Evolutionary conservation across 2,888 invertebrate species (phyloP).

Genomic region (Meiosimyza decipiens): DNA sequence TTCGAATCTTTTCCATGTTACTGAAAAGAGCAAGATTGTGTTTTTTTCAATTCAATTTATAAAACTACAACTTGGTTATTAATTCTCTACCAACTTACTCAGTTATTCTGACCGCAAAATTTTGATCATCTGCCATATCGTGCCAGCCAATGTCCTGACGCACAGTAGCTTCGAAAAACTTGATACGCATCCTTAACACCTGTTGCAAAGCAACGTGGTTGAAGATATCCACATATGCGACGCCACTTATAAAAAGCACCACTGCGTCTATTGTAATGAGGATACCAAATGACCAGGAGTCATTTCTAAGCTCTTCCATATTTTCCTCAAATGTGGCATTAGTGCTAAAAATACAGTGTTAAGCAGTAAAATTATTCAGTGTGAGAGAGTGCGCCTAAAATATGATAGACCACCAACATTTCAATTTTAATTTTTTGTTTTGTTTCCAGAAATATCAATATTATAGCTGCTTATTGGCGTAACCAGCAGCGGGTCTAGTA

Average conservation of each 20-base stretch:
- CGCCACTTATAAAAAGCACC: constrained; percentile 72
- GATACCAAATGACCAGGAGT: constrained; percentile 73
- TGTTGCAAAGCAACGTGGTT: constrained; percentile 74
- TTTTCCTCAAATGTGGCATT: constrained; percentile 71
- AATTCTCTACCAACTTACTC: constrained; percentile 69
- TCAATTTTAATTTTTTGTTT: no score
- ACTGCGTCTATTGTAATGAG: constrained; percentile 70
- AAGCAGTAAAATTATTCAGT: neutral
- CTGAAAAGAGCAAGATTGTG: constrained; percentile 62
- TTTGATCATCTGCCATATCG: constrained; percentile 75
- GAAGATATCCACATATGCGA: constrained; percentile 73
- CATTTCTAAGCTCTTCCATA: constrained; percentile 71
- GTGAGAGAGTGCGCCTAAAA: no score
- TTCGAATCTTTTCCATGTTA: constrained; percentile 81
- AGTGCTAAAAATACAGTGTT: constrained; percentile 53
- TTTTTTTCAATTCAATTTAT: no score
- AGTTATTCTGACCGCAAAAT: constrained; percentile 78
- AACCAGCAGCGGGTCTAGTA: no score
- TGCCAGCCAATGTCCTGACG: constrained; percentile 80
- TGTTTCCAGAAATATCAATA: no score
- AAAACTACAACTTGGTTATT: no score
- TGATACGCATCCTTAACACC: constrained; percentile 70
- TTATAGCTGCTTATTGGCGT: no score
- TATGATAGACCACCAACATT: no score
- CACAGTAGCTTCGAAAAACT: constrained; percentile 73